Evolutionary conservation across 92 coral and sea anemone genomes (phyloP).

Genomic region (Umimayanthus kanabou): DNA sequence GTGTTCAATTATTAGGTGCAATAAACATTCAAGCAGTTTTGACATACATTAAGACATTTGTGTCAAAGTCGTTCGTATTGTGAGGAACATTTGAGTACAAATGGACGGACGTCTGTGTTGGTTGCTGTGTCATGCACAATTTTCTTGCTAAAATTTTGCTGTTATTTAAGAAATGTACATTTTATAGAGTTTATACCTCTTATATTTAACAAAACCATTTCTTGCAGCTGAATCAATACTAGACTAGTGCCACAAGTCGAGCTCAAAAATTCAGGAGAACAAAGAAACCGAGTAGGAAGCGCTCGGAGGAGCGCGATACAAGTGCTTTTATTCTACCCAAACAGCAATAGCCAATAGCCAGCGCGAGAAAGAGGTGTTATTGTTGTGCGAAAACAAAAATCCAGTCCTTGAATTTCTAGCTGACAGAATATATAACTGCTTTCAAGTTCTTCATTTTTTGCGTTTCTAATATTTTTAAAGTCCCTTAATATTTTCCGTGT

Average conservation of each 20-base stretch:
- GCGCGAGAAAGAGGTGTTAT: not conserved
- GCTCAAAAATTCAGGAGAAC: no score
- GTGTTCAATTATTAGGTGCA: not conserved
- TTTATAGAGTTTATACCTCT: not conserved
- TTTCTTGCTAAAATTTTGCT: not conserved
- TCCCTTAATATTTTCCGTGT: not conserved
- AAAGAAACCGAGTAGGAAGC: no score
- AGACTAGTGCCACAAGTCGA: no score
- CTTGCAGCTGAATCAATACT: conserved; percentile 20
- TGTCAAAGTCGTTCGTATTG: not conserved
- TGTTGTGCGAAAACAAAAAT: not conserved
- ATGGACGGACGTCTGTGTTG: not conserved
- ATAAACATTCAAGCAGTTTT: not conserved
- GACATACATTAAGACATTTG: no score
- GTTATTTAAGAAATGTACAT: not conserved
- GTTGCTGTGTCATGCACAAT: not conserved
- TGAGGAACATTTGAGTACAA: not conserved
- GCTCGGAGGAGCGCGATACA: no score
- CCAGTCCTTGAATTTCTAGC: not conserved
- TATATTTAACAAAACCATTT: not conserved
- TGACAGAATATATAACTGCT: not conserved
- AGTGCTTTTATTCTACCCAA: not conserved
- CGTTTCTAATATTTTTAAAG: not conserved
- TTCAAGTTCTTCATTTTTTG: not conserved
- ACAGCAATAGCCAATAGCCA: not conserved